Evolutionary conservation across 2,113 vertebrate species (phyloP).

Genomic region (Gopherus flavomarginatus): DNA sequence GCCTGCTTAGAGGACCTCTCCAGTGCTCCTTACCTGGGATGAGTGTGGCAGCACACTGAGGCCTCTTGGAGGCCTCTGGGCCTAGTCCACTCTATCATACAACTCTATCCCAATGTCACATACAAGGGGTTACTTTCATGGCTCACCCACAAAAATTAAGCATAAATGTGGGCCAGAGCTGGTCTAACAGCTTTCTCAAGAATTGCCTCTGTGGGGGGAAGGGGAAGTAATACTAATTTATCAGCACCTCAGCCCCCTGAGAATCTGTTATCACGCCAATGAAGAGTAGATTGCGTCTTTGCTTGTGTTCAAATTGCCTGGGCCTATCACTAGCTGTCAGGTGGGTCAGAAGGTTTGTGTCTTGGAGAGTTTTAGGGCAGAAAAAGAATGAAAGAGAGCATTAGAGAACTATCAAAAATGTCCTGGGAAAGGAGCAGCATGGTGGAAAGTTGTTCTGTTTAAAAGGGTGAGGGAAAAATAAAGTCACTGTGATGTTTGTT

Average conservation of each 20-base stretch:
- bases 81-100: too few species aligned
- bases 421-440: not conserved
- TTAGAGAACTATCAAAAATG: not conserved
- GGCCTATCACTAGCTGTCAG: not conserved
- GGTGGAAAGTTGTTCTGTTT: not conserved
- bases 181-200: not conserved
- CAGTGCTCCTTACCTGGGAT: too few species aligned
- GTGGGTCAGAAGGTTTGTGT: not conserved
- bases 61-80: too few species aligned
- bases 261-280: not conserved
- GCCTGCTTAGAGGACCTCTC: too few species aligned
- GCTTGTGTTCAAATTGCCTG: not conserved
- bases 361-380: not conserved
- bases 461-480: not conserved
- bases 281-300: not conserved
- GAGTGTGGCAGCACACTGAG: too few species aligned
- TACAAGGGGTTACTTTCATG: not conserved
- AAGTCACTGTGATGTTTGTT: not conserved
- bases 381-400: not conserved
- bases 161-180: rapidly evolving
- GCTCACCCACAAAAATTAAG: not conserved
- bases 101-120: not conserved
- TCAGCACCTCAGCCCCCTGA: not conserved
- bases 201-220: not conserved
- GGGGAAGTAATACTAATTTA: not conserved